A percentile compares a stretch with the other conserved stretches of the same genome.
Conservation (phyloP, 2,797 vertebrate species). For the Schizothorax lantsangensis region DNA sequence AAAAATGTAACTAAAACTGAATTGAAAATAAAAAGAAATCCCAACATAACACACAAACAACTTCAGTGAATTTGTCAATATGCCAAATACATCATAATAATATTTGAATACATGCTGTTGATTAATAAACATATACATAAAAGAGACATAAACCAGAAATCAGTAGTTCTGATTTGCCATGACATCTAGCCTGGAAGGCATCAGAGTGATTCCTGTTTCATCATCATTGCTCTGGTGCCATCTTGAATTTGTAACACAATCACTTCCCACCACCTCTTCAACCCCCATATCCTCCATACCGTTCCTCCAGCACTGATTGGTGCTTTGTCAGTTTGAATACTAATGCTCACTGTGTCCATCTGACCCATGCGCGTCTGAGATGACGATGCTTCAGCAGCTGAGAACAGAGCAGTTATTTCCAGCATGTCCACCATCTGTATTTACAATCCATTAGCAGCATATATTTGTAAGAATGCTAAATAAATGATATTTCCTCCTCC, state of each 20-base stretch:
- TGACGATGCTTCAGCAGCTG: not conserved
- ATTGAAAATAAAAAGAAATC: not conserved
- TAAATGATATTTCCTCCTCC: not conserved
- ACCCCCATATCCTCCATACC: slow-evolving; percentile 68
- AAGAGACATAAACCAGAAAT: not conserved
- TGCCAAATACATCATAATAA: not conserved
- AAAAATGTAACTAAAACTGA: not conserved
- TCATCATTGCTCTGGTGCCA: slow-evolving; percentile 30
- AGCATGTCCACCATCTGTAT: not conserved
- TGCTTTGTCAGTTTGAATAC: slow-evolving; percentile 78
- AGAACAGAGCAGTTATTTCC: not conserved
- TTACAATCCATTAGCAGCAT: not conserved
- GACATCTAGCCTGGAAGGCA: not conserved
- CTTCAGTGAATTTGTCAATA: not conserved
- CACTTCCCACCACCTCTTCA: slow-evolving; percentile 49
- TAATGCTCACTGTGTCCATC: slow-evolving; percentile 63
- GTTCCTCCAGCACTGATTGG: slow-evolving; percentile 79
- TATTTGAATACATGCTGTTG: not conserved
- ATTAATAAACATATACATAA: not conserved
- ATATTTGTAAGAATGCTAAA: not conserved
- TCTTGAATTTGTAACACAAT: slow-evolving; percentile 72
- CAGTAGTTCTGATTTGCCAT: slow-evolving; percentile 4
- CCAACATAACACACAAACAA: not conserved
- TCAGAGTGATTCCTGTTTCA: slow-evolving; percentile 26
- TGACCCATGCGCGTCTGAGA: slow-evolving; percentile 65